Conservation (phyloP, 2,797 vertebrate genomes). For the Ctenochaetus hawaiiensis region DNA sequence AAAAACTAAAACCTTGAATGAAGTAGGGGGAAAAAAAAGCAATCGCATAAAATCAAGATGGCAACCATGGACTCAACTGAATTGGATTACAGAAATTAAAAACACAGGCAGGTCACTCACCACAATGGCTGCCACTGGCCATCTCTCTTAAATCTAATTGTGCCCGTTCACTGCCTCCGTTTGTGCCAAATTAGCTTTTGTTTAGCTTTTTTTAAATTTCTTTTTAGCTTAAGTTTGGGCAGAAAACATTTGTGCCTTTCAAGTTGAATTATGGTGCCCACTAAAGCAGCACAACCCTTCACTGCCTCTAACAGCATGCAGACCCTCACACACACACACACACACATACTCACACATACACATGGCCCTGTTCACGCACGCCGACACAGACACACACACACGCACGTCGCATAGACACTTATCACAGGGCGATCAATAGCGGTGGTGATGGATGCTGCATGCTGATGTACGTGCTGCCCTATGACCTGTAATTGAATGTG, state of each 20-base stretch:
- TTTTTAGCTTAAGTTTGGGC: slow-evolving; percentile 26
- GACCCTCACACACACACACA: neutral
- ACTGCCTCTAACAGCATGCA: slow-evolving; percentile 29
- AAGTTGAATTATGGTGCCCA: slow-evolving; percentile 55
- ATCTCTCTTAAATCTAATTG: slow-evolving; percentile 33
- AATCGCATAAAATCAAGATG: slow-evolving; percentile 24
- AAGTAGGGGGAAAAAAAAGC: neutral
- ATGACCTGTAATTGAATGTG: slow-evolving; percentile 81
- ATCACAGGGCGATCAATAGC: slow-evolving; percentile 69
- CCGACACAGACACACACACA: slow-evolving; percentile 11
- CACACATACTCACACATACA: slow-evolving; percentile 26
- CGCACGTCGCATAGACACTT: slow-evolving; percentile 25
- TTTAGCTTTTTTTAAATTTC: neutral
- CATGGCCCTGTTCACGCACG: neutral
- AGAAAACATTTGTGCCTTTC: slow-evolving; percentile 48
- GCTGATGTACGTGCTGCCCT: slow-evolving; percentile 68
- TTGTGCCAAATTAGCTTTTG: slow-evolving; percentile 23
- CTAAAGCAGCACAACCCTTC: slow-evolving; percentile 35
- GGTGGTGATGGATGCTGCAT: slow-evolving; percentile 72
- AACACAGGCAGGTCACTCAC: slow-evolving; percentile 22
- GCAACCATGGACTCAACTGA: slow-evolving; percentile 22
- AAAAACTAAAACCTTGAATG: neutral
- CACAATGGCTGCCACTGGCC: slow-evolving; percentile 4
- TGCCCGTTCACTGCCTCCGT: slow-evolving; percentile 29
- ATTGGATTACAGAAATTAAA: slow-evolving; percentile 48